Percentiles rank a stretch among this genome's conserved stretches.
Conservation (phyloP, 2,888 invertebrate species). For the Lasioglossum pauxillum region DNA sequence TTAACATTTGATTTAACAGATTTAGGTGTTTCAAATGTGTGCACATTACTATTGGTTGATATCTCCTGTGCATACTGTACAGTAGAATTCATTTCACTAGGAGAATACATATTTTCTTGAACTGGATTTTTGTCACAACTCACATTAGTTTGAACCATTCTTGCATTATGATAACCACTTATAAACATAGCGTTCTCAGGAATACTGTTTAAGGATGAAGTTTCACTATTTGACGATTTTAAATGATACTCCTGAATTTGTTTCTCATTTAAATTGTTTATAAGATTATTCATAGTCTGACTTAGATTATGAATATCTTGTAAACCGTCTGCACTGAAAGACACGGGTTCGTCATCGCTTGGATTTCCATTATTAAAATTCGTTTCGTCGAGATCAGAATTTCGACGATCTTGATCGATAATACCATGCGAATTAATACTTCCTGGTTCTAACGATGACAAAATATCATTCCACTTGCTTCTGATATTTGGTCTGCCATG, state of each 20-base stretch:
- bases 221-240: slow-evolving; percentile 61
- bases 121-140: slow-evolving; percentile 4
- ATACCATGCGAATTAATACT: slow-evolving; percentile 26
- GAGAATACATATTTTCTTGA: slow-evolving; percentile 37
- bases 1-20: slow-evolving; percentile 44
- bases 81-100: slow-evolving; percentile 62
- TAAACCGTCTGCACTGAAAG: slow-evolving; percentile 73
- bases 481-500: slow-evolving; percentile 36
- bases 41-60: slow-evolving; percentile 2
- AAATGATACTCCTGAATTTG: slow-evolving; percentile 35
- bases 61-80: slow-evolving; percentile 8
- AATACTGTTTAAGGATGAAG: slow-evolving; percentile 72
- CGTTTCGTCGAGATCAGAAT: slow-evolving; percentile 53
- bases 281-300: slow-evolving; percentile 72
- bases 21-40: slow-evolving; percentile 60
- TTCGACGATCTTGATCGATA: slow-evolving; percentile 16
- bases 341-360: slow-evolving; percentile 67
- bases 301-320: slow-evolving; percentile 73
- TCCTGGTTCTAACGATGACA: slow-evolving; percentile 32
- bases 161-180: slow-evolving; percentile 38
- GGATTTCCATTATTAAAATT: slow-evolving; percentile 70
- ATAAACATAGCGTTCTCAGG: slow-evolving; percentile 52
- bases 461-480: slow-evolving; percentile 45
- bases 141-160: slow-evolving; percentile 15
- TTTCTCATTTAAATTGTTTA: slow-evolving; percentile 69